phyloP scores from a whole-genome alignment of 1,140 invertebrate species.

The Nasonia vitripennis region DNA sequence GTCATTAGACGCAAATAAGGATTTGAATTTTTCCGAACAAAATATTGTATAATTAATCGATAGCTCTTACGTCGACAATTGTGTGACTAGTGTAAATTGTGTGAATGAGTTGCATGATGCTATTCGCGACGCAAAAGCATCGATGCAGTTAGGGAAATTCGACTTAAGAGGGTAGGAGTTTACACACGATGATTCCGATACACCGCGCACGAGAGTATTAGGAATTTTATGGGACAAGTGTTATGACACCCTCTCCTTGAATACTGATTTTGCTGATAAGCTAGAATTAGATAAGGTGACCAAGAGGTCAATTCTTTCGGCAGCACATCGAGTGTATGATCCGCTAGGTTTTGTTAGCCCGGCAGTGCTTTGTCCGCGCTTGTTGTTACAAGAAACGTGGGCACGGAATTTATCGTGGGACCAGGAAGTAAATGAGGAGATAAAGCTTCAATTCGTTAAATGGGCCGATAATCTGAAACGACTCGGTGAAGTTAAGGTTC shows the following conservation, averaged over 20 bases:
- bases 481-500: no score
- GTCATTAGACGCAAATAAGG: no score
- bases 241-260: constrained; percentile 16
- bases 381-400: constrained; percentile 55
- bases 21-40: neutral
- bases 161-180: constrained; percentile 40
- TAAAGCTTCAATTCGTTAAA: no score
- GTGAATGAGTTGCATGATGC: constrained; percentile 13
- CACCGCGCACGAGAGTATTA: constrained; percentile 1
- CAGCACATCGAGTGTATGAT: constrained; percentile 57
- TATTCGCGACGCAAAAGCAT: constrained; percentile 13
- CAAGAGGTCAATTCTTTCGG: constrained; percentile 56
- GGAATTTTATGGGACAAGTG: constrained; percentile 38
- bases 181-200: neutral
- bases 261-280: neutral
- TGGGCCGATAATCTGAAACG: no score
- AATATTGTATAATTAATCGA: neutral
- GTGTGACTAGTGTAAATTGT: neutral
- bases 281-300: neutral
- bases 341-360: constrained; percentile 57
- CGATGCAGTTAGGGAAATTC: constrained; percentile 35
- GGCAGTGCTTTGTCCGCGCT: constrained; percentile 49
- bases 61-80: constrained; percentile 18
- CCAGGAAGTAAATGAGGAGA: constrained; percentile 23
- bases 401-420: constrained; percentile 54